Conservation (phyloP, 2,797 vertebrate genomes). For the Semaprochilodus insignis region DNA sequence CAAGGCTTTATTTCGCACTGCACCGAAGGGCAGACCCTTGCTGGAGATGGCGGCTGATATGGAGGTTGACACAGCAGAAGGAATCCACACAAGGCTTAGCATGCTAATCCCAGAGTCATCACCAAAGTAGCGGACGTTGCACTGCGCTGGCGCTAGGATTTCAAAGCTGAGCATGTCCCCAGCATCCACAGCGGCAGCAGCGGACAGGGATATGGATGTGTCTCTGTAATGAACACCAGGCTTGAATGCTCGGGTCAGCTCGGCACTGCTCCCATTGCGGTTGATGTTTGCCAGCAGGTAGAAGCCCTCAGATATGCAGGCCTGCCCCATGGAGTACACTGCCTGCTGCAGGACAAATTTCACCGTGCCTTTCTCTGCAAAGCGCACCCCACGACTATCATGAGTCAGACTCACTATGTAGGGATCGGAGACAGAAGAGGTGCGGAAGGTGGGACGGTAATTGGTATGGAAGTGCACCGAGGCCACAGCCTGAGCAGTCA, state of each 20-base stretch:
- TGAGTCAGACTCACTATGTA: constrained; percentile 85
- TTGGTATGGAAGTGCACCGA: constrained; percentile 87
- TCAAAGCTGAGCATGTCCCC: constrained; percentile 86
- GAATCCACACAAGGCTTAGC: constrained; percentile 89
- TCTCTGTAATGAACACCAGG: constrained; percentile 88
- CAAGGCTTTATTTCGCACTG: constrained; percentile 87
- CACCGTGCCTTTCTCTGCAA: constrained; percentile 83
- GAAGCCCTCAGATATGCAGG: constrained; percentile 83
- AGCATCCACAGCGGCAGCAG: constrained; percentile 73
- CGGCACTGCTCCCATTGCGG: constrained; percentile 81
- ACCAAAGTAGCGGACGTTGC: constrained; percentile 86
- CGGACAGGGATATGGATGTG: constrained; percentile 85
- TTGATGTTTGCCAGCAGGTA: constrained; percentile 83
- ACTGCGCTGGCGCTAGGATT: constrained; percentile 85
- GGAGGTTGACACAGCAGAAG: constrained; percentile 81
- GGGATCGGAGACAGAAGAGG: constrained; percentile 83
- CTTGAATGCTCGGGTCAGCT: constrained; percentile 82
- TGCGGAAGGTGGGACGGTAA: constrained; percentile 84
- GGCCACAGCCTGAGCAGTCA: constrained; percentile 83
- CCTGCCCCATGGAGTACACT: constrained; percentile 88
- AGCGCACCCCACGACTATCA: constrained; percentile 83
- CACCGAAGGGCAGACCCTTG: constrained; percentile 80
- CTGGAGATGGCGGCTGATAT: constrained; percentile 81
- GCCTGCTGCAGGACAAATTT: constrained; percentile 90
- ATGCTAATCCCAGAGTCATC: constrained; percentile 85